Evolutionary conservation across 2,888 invertebrate species (phyloP), one percentile per base, ranked within the genome.

Genomic region (Archips crataeganus): DNA sequence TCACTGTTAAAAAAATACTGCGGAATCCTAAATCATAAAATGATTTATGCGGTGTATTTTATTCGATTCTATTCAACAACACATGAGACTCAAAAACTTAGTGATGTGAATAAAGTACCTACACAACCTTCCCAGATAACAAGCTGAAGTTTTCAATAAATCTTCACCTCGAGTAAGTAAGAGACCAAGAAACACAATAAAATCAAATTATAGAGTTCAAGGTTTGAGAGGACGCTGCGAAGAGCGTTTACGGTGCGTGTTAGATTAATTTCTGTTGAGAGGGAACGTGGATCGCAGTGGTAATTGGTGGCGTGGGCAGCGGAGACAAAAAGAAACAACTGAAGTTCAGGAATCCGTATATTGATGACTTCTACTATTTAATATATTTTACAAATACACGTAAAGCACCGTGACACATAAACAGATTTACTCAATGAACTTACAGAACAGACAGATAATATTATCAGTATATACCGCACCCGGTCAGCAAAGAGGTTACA

Each of bases 51-150:
- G 23, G 54, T 9, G 49, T 5, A 6, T 23, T 54, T 54, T 8
- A 6, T 23, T 54, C 54, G 8, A 8, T 15, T 54, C 32, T n/a
- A 57, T 57, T 57, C 32, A 32, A 57, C 10, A 57, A 11, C 57
- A 23, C 4, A 23, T 23, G 9, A 23, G 11, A 57, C 57, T 57
- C n/a, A 11, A 32, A 10, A 57, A 54, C 15, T 54, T 23, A 23
- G 23, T 23, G 57, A 57, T 57, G 57, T 57, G 57, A 57, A 57
- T 57, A 57, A 57, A 23, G 23, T 10, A 57, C n/a, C n/a, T n/a
- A n/a, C 39, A 57, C 32, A 57, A 57, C 57, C 57, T 57, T 57
- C 57, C 32, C 57, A 57, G 32, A 57, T 57, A 57, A 57, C 11
- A 57, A 32, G 57, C 32, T 32, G 57, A 9, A n/a, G 10, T 57